These are phyloP conservation scores for Lobophora halterata DNA, from an alignment of 2,888 invertebrate species.

Conservation along the genomic window DNA sequence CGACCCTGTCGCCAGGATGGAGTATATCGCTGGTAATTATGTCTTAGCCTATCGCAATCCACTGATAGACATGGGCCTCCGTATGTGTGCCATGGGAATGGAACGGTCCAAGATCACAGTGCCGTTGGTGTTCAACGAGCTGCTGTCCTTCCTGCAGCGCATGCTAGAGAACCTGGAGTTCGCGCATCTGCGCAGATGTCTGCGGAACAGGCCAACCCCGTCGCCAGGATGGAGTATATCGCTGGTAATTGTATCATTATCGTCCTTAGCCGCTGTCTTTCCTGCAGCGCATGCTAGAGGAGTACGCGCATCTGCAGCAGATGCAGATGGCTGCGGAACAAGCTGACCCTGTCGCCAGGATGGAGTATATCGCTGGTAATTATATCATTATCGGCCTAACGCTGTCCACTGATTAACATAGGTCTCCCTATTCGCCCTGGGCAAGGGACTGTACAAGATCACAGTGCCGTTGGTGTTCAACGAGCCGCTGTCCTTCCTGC, in stretches of 20 bases:
- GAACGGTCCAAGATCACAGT: constrained; percentile 97
- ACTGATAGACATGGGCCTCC: no score
- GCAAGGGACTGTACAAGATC: constrained; percentile 96
- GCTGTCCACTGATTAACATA: no score
- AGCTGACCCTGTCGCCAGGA: constrained; percentile 89
- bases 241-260: no score
- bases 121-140: constrained; percentile 98
- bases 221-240: constrained; percentile 88
- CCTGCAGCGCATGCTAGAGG: constrained; percentile 96
- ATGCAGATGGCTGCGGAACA: constrained; percentile 88
- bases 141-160: no score
- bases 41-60: background rate
- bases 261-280: constrained; percentile 88
- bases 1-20: constrained; percentile 91
- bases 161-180: no score
- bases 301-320: constrained; percentile 92
- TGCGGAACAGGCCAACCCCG: constrained; percentile 86
- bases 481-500: no score
- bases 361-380: constrained; percentile 87
- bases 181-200: no score
- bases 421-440: no score
- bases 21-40: constrained; percentile 83
- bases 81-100: constrained; percentile 93
- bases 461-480: constrained; percentile 98
- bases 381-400: background rate